Evolutionary conservation across 23 tunicate genomes (phyloP), one percentile per base, ranked within the genome.

Genomic region (Phallusia fumigata): DNA sequence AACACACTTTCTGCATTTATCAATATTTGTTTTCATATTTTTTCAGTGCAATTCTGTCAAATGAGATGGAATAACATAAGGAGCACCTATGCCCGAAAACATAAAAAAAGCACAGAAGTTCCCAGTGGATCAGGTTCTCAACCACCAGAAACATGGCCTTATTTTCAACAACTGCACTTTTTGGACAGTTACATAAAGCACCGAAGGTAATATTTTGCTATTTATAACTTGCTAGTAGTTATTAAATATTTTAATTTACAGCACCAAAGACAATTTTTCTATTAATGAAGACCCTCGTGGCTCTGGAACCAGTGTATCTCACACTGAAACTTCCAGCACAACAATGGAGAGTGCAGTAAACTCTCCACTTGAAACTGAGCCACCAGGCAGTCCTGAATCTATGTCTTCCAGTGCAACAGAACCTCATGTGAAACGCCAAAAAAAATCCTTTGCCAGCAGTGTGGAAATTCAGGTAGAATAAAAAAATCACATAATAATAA

Each of bases 21-120:
- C 13, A 24, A 1, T 3, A 21, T 3, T 58, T 8, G 28, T 33
- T 74, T n/a, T 74, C 19, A 19, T 30, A 10, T 74, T 30, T 35
- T 30, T 64, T 12, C 22, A 81, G 85, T 81, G 5, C 22, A 35
- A 81, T 13, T 13, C 18, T 81, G 85, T n/a, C 85, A 81, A 65
- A 65, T 76, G 22, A 65, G 77, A 40, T 81, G 85, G 85, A 52
- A 19, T n/a, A 81, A 81, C 34, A 50, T 81, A 13, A 15, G 82
- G 44, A 51, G 73, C 10, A 80, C 83, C n/a, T 80, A 80, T 80
- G 24, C 65, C 33, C 11, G 83, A 52, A 80, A 52, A 52, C 85
- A 81, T 10, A 81, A 81, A 65, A 81, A 40, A 6, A 40, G n/a
- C 31, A 5, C 74, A 5, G 31, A 28, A 30, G 74, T 30, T 65